These are phyloP conservation scores for Hydrolagus colliei DNA, from an alignment of 2,797 vertebrate species.

Conservation along the genomic window DNA sequence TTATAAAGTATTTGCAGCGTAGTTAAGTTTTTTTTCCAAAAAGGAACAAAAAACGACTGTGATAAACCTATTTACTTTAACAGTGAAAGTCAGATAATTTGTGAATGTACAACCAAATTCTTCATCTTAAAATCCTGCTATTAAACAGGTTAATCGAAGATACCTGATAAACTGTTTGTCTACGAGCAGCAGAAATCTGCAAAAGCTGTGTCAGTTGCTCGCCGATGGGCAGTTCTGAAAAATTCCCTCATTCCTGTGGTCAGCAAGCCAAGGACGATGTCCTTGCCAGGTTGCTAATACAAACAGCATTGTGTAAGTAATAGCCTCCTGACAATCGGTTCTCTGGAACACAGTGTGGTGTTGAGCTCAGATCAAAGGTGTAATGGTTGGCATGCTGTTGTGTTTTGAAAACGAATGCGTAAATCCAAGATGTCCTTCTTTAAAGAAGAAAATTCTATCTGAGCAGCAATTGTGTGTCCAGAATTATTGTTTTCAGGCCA, in stretches of 20 bases:
- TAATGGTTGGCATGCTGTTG: slow-evolving; percentile 36
- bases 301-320: slow-evolving; percentile 44
- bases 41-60: neutral
- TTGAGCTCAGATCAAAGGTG: slow-evolving; percentile 45
- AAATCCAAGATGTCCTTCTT: slow-evolving; percentile 18
- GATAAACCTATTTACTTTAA: neutral
- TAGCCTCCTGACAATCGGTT: slow-evolving; percentile 44
- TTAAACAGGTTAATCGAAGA: slow-evolving; percentile 12
- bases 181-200: slow-evolving; percentile 6
- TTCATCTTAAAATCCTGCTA: neutral
- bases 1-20: too few species aligned
- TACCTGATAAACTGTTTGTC: slow-evolving; percentile 28
- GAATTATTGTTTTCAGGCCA: slow-evolving; percentile 24
- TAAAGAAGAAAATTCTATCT: too few species aligned
- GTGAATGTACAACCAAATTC: neutral
- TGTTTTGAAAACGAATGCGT: slow-evolving; percentile 20
- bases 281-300: slow-evolving; percentile 43
- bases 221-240: slow-evolving; percentile 31
- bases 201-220: neutral
- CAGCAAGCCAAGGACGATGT: slow-evolving; percentile 41
- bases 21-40: too few species aligned
- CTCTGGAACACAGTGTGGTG: slow-evolving; percentile 43
- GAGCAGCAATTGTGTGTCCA: neutral
- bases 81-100: neutral
- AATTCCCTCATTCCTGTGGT: slow-evolving; percentile 48